Evolutionary conservation across 2,888 invertebrate species (phyloP).

Genomic region (Eurytoma californica): DNA sequence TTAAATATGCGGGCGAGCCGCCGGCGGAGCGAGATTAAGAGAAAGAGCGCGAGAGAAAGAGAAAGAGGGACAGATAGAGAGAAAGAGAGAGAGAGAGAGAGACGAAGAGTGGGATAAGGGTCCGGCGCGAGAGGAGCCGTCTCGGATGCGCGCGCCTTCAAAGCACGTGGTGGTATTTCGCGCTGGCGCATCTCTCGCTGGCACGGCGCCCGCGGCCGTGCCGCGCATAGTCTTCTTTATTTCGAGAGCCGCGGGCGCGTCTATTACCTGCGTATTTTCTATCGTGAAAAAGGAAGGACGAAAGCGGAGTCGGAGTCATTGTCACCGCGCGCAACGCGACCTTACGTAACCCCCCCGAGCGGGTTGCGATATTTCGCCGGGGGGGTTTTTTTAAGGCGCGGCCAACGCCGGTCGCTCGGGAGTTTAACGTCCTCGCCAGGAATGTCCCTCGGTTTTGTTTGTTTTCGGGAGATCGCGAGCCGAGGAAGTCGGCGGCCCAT

Average conservation of each 20-base stretch:
- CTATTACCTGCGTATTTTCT: constrained; percentile 24
- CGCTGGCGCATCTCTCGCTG: constrained; percentile 6
- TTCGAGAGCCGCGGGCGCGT: constrained; percentile 3
- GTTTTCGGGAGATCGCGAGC: background rate
- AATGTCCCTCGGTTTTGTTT: background rate
- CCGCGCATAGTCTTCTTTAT: constrained; percentile 23
- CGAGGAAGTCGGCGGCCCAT: constrained; percentile 6
- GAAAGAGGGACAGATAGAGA: background rate
- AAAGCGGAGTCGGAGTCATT: constrained; percentile 20
- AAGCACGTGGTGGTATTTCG: constrained; percentile 46
- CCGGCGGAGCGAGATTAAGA: background rate
- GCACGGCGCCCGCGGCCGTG: constrained; percentile 30
- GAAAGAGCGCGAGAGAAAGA: too few relatives aligned
- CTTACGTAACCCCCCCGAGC: constrained; percentile 24
- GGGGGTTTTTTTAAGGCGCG: background rate
- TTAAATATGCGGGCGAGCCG: too few relatives aligned
- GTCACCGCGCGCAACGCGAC: constrained; percentile 9
- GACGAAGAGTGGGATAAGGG: background rate
- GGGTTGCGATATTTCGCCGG: background rate
- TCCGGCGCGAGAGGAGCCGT: background rate
- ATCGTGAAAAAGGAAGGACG: constrained; percentile 29
- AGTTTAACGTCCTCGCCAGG: background rate
- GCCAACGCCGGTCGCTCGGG: background rate
- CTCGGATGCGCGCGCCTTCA: background rate
- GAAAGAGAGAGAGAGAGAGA: constrained; percentile 5